phyloP scores from a whole-genome alignment of 2,888 invertebrate genomes.

The Heliconius cydno region DNA sequence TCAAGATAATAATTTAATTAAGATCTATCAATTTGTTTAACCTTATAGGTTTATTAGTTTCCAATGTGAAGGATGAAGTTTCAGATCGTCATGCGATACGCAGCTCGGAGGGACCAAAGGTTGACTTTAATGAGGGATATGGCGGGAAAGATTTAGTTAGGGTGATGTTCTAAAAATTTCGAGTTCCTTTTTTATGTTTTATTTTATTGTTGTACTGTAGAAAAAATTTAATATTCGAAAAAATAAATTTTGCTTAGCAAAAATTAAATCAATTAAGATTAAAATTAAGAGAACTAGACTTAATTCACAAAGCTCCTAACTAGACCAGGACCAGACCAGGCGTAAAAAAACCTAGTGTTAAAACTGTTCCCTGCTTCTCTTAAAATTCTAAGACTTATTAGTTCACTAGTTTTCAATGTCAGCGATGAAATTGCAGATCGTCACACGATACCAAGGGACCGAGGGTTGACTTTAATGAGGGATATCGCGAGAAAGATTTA shows the following conservation, averaged over 20 bases:
- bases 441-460: constrained; percentile 62
- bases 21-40: constrained; percentile 40
- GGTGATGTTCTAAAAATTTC: constrained; percentile 40
- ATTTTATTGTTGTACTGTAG: background rate
- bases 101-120: constrained; percentile 54
- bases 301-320: too few species aligned
- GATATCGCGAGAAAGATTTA: constrained; percentile 52
- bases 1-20: constrained; percentile 43
- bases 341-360: too few species aligned
- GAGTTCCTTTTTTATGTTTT: background rate
- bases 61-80: constrained; percentile 41
- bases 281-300: too few species aligned
- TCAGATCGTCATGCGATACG: constrained; percentile 64
- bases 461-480: constrained; percentile 64
- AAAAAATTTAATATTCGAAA: too few species aligned
- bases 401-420: constrained; percentile 13
- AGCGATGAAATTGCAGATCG: constrained; percentile 55
- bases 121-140: constrained; percentile 62
- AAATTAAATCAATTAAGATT: too few species aligned
- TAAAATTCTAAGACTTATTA: background rate
- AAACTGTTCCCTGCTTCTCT: background rate
- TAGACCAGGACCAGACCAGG: too few species aligned
- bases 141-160: constrained; percentile 48
- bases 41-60: constrained; percentile 13
- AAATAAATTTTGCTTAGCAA: too few species aligned